These are phyloP conservation scores for Pterois miles DNA, from an alignment of 2,797 vertebrate species.

Conservation along the genomic window DNA sequence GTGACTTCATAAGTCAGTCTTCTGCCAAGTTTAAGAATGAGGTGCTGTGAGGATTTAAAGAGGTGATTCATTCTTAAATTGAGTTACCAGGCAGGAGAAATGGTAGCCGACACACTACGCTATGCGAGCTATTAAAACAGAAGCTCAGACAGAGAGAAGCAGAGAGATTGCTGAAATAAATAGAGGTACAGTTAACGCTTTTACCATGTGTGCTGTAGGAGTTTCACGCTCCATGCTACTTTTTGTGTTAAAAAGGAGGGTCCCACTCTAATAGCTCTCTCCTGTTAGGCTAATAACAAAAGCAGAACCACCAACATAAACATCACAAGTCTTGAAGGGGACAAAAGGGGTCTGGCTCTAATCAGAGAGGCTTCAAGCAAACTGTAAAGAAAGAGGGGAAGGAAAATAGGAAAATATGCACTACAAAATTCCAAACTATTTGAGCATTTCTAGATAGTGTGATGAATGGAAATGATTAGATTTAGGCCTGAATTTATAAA, in stretches of 20 bases:
- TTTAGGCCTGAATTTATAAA: slow-evolving; percentile 11
- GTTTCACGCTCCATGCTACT: slow-evolving; percentile 56
- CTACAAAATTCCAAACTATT: slow-evolving; percentile 4
- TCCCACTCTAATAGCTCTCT: slow-evolving; percentile 59
- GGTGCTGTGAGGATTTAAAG: slow-evolving; percentile 63
- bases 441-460: slow-evolving; percentile 7
- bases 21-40: slow-evolving; percentile 65
- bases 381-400: slow-evolving; percentile 14
- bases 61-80: slow-evolving; percentile 66
- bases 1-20: slow-evolving; percentile 53
- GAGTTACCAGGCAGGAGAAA: slow-evolving; percentile 70
- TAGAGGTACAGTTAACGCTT: slow-evolving; percentile 63
- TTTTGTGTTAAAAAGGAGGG: slow-evolving; percentile 58
- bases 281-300: slow-evolving; percentile 71
- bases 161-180: slow-evolving; percentile 65
- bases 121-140: slow-evolving; percentile 82
- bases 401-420: background rate
- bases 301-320: slow-evolving; percentile 71
- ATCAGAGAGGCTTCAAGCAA: slow-evolving; percentile 27
- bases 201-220: slow-evolving; percentile 76
- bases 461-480: slow-evolving; percentile 18
- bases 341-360: slow-evolving; percentile 25
- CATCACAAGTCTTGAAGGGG: slow-evolving; percentile 54
- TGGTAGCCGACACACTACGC: slow-evolving; percentile 61
- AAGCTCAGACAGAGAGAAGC: slow-evolving; percentile 65